phyloP scores from a whole-genome alignment of 2,888 invertebrate genomes.

The Priocnemis perturbator region DNA sequence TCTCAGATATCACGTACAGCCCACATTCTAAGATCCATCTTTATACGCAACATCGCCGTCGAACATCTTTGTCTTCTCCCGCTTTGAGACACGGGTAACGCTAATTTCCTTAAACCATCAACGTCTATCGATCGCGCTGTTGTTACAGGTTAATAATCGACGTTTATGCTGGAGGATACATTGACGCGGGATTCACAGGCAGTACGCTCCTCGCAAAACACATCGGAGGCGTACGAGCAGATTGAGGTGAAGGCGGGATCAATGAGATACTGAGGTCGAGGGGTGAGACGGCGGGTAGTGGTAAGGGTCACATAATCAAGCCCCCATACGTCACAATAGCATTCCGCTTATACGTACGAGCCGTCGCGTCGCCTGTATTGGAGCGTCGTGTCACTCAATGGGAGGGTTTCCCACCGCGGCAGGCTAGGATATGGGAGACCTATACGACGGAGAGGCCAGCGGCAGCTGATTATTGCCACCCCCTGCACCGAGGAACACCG shows the following conservation, averaged over 20 bases:
- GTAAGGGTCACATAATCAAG: slow-evolving; percentile 54
- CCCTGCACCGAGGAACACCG: slow-evolving; percentile 6
- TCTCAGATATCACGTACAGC: too few species aligned
- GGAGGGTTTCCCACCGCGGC: slow-evolving; percentile 39
- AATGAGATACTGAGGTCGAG: slow-evolving; percentile 21
- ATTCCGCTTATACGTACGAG: slow-evolving; percentile 48
- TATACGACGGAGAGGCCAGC: slow-evolving; percentile 36
- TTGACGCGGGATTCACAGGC: slow-evolving; percentile 19
- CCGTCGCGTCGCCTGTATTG: slow-evolving; percentile 33
- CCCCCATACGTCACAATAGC: slow-evolving; percentile 51
- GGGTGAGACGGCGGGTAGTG: slow-evolving; percentile 13
- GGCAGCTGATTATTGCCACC: slow-evolving; percentile 48
- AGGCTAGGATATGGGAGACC: slow-evolving; percentile 40
- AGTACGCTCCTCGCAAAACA: slow-evolving; percentile 34
- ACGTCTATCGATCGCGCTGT: slow-evolving; percentile 42
- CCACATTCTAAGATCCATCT: too few species aligned
- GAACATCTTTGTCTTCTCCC: too few species aligned
- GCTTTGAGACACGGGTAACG: too few species aligned
- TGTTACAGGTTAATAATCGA: slow-evolving; percentile 40
- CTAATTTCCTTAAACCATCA: too few species aligned
- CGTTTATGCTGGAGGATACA: slow-evolving; percentile 30
- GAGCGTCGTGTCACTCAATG: slow-evolving; percentile 44
- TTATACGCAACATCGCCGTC: too few species aligned
- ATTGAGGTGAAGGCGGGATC: slow-evolving; percentile 23
- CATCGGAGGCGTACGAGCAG: slow-evolving; percentile 17